phyloP scores from a whole-genome alignment of 1,140 invertebrate genomes.

The Pomacea maculata region DNA sequence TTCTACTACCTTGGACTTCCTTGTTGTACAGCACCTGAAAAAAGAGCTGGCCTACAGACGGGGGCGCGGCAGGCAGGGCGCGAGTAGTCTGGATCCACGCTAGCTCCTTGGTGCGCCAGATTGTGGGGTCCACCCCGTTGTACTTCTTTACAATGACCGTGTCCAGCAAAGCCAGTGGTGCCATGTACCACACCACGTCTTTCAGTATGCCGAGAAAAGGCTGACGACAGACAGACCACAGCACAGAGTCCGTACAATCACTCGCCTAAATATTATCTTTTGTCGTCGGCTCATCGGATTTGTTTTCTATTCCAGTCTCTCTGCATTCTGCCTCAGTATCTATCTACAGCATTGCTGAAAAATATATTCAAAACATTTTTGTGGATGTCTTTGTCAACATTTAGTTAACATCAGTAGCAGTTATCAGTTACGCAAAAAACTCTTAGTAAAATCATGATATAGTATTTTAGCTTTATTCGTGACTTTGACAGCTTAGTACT shows the following conservation, averaged over 20 bases:
- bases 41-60: slow-evolving; percentile 29
- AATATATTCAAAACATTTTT: neutral
- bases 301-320: neutral
- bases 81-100: slow-evolving; percentile 47
- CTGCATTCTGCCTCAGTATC: neutral
- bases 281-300: too few relatives aligned
- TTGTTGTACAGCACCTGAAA: slow-evolving; percentile 1
- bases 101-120: slow-evolving; percentile 37
- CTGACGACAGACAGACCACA: slow-evolving; percentile 10
- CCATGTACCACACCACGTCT: slow-evolving; percentile 41
- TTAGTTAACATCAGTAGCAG: neutral
- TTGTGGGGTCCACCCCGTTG: slow-evolving; percentile 34
- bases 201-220: slow-evolving; percentile 26
- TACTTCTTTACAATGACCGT: slow-evolving; percentile 57
- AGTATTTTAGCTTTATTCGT: too few relatives aligned
- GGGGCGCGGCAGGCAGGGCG: slow-evolving; percentile 45
- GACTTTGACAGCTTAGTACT: too few relatives aligned
- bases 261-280: neutral
- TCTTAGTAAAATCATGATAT: too few relatives aligned
- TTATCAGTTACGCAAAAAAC: too few relatives aligned
- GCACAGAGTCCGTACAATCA: neutral
- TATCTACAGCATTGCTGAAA: neutral
- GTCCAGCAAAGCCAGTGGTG: slow-evolving; percentile 49
- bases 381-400: neutral
- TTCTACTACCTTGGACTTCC: too few relatives aligned